Evolutionary conservation across 2,797 vertebrate species (phyloP).

Genomic region (Columba guinea): DNA sequence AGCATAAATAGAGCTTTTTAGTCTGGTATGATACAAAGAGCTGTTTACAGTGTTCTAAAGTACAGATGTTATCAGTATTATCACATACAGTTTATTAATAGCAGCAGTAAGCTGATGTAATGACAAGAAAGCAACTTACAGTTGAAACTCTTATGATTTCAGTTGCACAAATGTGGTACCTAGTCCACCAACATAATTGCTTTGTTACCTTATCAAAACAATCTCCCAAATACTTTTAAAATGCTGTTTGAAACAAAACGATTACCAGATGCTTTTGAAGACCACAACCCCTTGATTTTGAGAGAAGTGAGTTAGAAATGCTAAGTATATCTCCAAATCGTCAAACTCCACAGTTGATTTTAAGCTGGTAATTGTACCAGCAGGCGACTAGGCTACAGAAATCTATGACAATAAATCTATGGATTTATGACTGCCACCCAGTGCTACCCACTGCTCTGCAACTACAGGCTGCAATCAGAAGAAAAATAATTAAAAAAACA

Average conservation of each 20-base stretch:
- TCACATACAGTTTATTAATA: neutral
- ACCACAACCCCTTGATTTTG: neutral
- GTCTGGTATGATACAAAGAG: neutral
- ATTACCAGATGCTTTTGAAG: neutral
- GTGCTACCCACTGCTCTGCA: neutral
- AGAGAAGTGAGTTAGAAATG: neutral
- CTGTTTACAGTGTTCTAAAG: neutral
- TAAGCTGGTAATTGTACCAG: slow-evolving; percentile 17
- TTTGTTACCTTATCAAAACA: neutral
- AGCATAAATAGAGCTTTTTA: neutral
- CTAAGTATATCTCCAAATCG: neutral
- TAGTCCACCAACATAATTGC: neutral
- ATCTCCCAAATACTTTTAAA: neutral
- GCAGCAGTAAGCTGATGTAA: neutral
- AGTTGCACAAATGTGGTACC: neutral
- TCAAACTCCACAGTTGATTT: slow-evolving; percentile 12
- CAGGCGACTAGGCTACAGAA: neutral
- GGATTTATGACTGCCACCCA: slow-evolving; percentile 23
- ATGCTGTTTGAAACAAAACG: neutral
- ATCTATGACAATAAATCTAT: neutral
- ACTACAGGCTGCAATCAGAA: neutral
- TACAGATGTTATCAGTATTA: neutral
- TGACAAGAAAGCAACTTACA: neutral
- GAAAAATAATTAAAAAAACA: neutral
- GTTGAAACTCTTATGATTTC: neutral